phyloP scores from a whole-genome alignment of 2,113 vertebrate genomes.

The Cricetomys ansorgei region DNA sequence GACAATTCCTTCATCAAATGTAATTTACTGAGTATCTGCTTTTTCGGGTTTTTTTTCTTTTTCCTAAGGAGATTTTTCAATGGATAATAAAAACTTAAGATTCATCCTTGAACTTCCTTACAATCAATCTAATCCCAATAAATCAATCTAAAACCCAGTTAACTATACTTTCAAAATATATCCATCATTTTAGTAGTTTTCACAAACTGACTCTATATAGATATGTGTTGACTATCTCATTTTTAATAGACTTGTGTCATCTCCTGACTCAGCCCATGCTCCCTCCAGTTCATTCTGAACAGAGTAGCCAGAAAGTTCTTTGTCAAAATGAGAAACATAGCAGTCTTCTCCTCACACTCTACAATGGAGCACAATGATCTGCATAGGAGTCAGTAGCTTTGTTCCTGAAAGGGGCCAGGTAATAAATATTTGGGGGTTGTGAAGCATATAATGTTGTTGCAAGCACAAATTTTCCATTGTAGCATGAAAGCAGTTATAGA shows the following conservation, averaged over 20 bases:
- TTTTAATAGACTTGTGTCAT: background rate
- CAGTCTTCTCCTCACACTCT: background rate
- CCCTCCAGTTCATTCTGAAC: background rate
- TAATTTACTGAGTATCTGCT: background rate
- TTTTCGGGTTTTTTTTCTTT: too few relatives aligned
- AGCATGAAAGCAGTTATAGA: background rate
- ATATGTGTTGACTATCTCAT: background rate
- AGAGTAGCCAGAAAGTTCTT: background rate
- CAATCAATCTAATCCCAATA: too few relatives aligned
- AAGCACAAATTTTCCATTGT: background rate
- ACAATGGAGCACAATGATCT: background rate
- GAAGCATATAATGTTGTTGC: background rate
- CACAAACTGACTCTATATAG: background rate
- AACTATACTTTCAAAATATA: background rate
- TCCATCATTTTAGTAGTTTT: background rate
- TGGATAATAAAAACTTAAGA: background rate
- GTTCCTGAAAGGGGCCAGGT: background rate
- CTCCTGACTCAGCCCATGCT: too few relatives aligned
- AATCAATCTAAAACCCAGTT: background rate
- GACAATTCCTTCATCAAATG: background rate
- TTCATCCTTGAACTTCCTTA: background rate
- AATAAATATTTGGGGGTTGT: background rate
- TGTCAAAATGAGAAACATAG: background rate
- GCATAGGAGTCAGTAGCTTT: background rate
- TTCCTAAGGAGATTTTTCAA: background rate